Conservation (phyloP, 1,140 invertebrate genomes). For the Cotesia typhae region DNA sequence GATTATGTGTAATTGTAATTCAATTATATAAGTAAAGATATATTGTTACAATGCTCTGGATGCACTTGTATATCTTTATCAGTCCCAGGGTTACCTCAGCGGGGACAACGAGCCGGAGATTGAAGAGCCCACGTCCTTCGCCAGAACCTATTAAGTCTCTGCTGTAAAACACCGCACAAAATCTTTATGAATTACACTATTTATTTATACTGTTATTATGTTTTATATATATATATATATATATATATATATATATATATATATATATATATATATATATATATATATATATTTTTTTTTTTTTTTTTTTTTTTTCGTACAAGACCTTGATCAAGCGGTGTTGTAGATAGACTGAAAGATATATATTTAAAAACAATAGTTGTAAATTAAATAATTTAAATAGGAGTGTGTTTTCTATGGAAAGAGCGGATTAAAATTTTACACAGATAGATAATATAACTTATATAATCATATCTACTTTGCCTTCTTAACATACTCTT, state of each 20-base stretch:
- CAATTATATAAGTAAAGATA: background rate
- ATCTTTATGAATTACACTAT: background rate
- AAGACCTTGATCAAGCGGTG: conserved; percentile 32
- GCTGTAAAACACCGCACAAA: conserved; percentile 13
- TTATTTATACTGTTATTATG: conserved; percentile 12
- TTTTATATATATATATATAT: background rate
- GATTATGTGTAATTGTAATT: background rate
- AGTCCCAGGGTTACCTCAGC: conserved; percentile 58
- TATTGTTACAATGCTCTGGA: conserved; percentile 48
- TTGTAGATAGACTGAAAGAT: conserved; percentile 57
- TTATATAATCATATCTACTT: conserved; percentile 47
- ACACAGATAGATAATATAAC: conserved; percentile 41
- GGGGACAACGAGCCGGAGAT: conserved; percentile 57
- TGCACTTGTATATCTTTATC: conserved; percentile 63
- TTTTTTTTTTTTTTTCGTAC: background rate
- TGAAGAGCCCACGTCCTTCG: conserved; percentile 55
- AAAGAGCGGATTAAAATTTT: conserved; percentile 43
- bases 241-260: background rate
- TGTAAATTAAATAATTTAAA: conserved; percentile 25
- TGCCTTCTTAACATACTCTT: conserved; percentile 42
- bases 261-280: background rate
- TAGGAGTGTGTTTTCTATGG: conserved; percentile 30
- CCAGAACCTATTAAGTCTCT: conserved; percentile 51
- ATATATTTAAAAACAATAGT: conserved; percentile 38
- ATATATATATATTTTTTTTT: background rate